Evolutionary conservation across 2,888 invertebrate genomes (phyloP), one percentile per base, ranked within the genome.

Genomic region (Bombylius discolor): DNA sequence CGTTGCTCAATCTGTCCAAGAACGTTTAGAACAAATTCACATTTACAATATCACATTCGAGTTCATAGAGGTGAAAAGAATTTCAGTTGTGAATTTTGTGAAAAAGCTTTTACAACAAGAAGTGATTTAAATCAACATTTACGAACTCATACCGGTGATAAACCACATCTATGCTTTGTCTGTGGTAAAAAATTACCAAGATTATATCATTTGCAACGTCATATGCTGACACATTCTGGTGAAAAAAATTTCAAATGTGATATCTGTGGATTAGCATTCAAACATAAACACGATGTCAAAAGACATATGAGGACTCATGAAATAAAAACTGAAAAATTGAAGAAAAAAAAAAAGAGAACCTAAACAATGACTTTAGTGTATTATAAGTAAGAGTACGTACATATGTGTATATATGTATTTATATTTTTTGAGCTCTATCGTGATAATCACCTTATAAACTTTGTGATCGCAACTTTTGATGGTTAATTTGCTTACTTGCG

Each of bases 11-110:
- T 62, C 5, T 66, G 66, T 51, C 56, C 62, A 3, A 60, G 58
- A 31, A 56, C 60, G 9, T 65, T 64, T 56, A 63, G 61, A 51
- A 64, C 64, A 50, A 63, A 63, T 52, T 64, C 63, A 4, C 65
- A 65, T 39, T 58, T 66, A 49, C 64, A 64, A 59, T 64, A 63
- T 5, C 65, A 66, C 54, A 49, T 64, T 42, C 59, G 62, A 45
- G 57, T 60, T 0, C 64, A 66, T 59, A 58, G 61, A 32, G 64
- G 63, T 31, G 59, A 64, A 11, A 64, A 62, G 32, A 48, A 49
- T 33, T 63, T 60, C n/a, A 60, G 60, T 6, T 66, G 66, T 51
- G 46, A 55, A 3, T 45, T 61, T 0, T 66, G 66, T 44, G 58
- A 59, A 4, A 63, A 63, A 56, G 58, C 57, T n/a, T 66, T 65